Evolutionary conservation across 2,113 vertebrate genomes (phyloP), one percentile per base, ranked within the genome.

Genomic region (Antennarius striatus): DNA sequence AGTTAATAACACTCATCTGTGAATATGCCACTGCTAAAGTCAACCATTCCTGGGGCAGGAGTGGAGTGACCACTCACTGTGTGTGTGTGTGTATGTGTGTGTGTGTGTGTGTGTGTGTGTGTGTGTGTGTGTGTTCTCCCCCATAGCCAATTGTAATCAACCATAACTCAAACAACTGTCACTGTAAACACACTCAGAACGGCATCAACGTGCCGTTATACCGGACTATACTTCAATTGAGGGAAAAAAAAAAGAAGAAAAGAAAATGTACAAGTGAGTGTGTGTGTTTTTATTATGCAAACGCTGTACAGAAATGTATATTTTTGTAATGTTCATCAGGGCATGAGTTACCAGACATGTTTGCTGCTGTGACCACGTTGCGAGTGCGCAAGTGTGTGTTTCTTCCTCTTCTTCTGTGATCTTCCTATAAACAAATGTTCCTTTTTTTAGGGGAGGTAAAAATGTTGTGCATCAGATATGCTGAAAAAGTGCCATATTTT

Each of bases 301-400:
- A 92, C 77, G 86, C 88, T 93, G 89, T 91, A 91, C 71, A 88
- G 86, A 92, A 91, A 92, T 84, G 81, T 91, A 88, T 93, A 93
- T 93, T 93, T 93, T 93, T 92, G 83, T 93, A 93, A 87, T 69
- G 78, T 90, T 84, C 68, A 83, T 89, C 86, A 91, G 84, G 89
- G 90, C 89, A 91, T 91, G 90, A 87, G 87, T 90, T 86, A 71
- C 71, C 72, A 60, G 79, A 89, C 69, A 62, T 75, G 69, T 73
- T 83, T 77, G 74, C 86, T 82, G 73, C 72, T 87, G 81, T 83
- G 66, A 71, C 69, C 67, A 64, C 75, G 57, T 81, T 52, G 59
- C 42, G 58, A 29, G 53, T 16, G 52, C 40, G 43, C 43, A 56
- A 54, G 71, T 77, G 79, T 73, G 56, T 54, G 55, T 74, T 80